Evolutionary conservation across 2,797 vertebrate genomes (phyloP), one percentile per base, ranked within the genome.

Genomic region (Crypturellus tataupa): DNA sequence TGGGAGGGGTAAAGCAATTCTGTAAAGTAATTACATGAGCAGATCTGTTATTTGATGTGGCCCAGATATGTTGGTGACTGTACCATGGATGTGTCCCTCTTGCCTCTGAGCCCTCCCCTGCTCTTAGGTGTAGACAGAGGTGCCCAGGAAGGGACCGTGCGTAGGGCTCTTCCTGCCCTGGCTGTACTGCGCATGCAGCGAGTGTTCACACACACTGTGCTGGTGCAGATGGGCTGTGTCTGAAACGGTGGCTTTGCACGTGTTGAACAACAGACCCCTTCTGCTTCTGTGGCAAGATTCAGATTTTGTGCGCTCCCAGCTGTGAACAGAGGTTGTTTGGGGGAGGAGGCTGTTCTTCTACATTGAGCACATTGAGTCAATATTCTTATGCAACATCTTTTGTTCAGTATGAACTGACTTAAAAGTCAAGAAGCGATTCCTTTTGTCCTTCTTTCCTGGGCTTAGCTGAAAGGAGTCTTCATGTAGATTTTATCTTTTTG

Each of bases 331-430:
- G 42, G 69, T 67, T 91, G 55, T 6, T 81, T 47, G 23, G n/a
- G 11, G 29, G n/a, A 11, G 29, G 72, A 33, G 70, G 51, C 59
- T 85, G 44, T 62, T 12, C 75, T 80, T 35, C 60, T 65, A 42
- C 24, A 33, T 80, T 87, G 83, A 76, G 63, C 14, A 47, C 59
- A 56, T 51, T 75, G 58, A 93, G 80, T 44, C 80, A n/a, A 75
- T 71, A 39, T 64, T 85, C 76, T 96, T 95, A 82, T 8, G 40
- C 87, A 93, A 92, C 47, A 67, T 77, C 51, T 88, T 92, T 62
- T 77, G 33, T 63, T 93, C 73, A 56, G 6, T 56, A 35, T 64
- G 51, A 51, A 86, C 21, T 16, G n/a, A 29, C 12, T 73, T 83
- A 49, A 89, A 89, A 75, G 75, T 73, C 60, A 75, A 24, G 67